Evolutionary conservation across 2,797 vertebrate species (phyloP).

Genomic region (Pampus argenteus): DNA sequence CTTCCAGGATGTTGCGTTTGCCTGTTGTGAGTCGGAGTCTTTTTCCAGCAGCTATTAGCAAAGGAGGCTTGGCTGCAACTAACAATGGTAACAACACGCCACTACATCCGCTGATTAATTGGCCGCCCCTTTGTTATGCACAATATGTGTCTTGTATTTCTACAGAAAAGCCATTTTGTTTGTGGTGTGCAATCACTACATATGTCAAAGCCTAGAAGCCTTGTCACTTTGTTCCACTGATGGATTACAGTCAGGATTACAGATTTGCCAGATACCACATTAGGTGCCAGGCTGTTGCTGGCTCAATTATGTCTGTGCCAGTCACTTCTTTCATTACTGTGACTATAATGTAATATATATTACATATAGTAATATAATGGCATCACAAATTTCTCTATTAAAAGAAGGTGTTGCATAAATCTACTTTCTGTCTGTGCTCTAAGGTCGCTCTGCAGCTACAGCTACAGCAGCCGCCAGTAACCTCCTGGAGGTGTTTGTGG

Average conservation of each 20-base stretch:
- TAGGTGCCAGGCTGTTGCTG: slow-evolving; percentile 52
- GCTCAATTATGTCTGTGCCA: slow-evolving; percentile 15
- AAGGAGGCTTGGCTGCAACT: slow-evolving; percentile 59
- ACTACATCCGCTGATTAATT: slow-evolving; percentile 17
- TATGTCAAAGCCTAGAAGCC: slow-evolving; percentile 5
- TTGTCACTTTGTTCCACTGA: slow-evolving; percentile 26
- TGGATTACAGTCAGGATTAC: slow-evolving; percentile 72
- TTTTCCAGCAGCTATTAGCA: slow-evolving; percentile 75
- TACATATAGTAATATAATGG: neutral
- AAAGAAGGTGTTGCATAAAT: neutral
- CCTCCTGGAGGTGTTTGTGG: slow-evolving; percentile 92
- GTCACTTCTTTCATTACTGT: neutral
- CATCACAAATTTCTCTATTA: neutral
- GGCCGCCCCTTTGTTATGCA: neutral
- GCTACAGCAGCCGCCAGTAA: slow-evolving; percentile 84
- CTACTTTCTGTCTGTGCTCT: slow-evolving; percentile 31
- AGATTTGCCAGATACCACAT: slow-evolving; percentile 41
- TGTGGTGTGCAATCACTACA: neutral
- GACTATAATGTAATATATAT: too few relatives aligned
- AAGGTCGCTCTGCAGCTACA: slow-evolving; percentile 81
- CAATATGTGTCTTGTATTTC: slow-evolving; percentile 31
- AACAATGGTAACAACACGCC: slow-evolving; percentile 81
- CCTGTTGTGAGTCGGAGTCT: slow-evolving; percentile 80
- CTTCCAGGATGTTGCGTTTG: slow-evolving; percentile 87
- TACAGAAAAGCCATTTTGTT: slow-evolving; percentile 22